A percentile compares a stretch with the other conserved stretches of the same genome.
phyloP scores from a whole-genome alignment of 2,888 invertebrate genomes.

The Siphlonurus alternatus region DNA sequence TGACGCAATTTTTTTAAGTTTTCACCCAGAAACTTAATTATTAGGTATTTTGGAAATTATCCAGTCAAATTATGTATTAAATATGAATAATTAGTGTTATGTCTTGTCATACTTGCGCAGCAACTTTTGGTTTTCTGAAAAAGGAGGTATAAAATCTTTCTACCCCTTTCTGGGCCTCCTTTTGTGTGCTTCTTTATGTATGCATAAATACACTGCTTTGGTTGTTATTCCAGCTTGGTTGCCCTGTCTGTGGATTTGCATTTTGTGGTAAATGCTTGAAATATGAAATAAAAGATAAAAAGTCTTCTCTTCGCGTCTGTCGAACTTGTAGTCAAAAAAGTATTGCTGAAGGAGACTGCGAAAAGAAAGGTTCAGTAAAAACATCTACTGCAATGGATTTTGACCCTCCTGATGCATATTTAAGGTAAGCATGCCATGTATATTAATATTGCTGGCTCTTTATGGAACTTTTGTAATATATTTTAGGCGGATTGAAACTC shows the following conservation, averaged over 20 bases:
- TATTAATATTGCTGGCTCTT: no score
- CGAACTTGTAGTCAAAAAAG: not conserved
- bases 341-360: no score
- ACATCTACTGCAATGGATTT: no score
- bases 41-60: not conserved
- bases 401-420: no score
- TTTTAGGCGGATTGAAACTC: conserved; percentile 33
- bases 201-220: no score
- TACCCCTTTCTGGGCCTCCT: not conserved
- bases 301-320: not conserved
- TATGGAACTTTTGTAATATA: no score
- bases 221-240: conserved; percentile 47
- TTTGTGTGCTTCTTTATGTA: no score
- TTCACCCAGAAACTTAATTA: not conserved
- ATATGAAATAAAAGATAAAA: conserved; percentile 35
- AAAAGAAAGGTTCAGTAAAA: no score
- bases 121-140: conserved; percentile 49
- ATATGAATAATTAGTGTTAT: no score
- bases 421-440: no score
- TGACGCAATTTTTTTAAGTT: not conserved
- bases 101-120: conserved; percentile 57
- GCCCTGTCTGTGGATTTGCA: conserved; percentile 67
- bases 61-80: no score
- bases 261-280: conserved; percentile 68
- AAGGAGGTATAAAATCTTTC: conserved; percentile 40